phyloP scores from a whole-genome alignment of 2,797 vertebrate genomes.

The Percopsis omiscomaycus region DNA sequence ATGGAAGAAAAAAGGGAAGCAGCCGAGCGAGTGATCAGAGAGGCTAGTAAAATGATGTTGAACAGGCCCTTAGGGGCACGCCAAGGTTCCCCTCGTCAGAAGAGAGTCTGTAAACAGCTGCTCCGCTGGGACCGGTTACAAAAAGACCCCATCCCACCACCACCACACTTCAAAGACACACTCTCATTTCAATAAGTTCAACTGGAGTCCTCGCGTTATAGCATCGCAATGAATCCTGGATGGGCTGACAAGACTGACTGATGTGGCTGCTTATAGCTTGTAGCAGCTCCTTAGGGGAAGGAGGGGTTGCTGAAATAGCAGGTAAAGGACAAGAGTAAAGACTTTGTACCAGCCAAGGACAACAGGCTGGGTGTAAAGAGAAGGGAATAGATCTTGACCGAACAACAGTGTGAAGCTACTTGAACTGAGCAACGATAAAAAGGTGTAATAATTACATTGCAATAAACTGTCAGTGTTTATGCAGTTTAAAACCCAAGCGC shows the following conservation, averaged over 20 bases:
- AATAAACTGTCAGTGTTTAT: background rate
- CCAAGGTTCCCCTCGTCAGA: constrained; percentile 72
- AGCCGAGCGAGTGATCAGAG: constrained; percentile 73
- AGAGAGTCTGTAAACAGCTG: constrained; percentile 65
- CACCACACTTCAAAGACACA: constrained; percentile 68
- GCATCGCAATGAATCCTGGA: constrained; percentile 57
- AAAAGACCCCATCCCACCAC: constrained; percentile 38
- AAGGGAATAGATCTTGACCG: constrained; percentile 39
- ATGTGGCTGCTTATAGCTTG: constrained; percentile 59
- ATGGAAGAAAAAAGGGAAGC: constrained; percentile 32
- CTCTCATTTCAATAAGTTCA: constrained; percentile 67
- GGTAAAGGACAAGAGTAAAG: constrained; percentile 60
- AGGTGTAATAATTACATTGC: background rate
- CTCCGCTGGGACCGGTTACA: constrained; percentile 65
- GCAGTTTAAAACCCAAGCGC: too few species aligned
- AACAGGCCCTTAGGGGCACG: constrained; percentile 74
- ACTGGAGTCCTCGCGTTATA: constrained; percentile 30
- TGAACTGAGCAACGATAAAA: background rate
- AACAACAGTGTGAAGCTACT: background rate
- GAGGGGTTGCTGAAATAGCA: constrained; percentile 51
- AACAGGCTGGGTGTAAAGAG: constrained; percentile 25
- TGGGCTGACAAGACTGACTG: constrained; percentile 44
- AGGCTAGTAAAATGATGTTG: constrained; percentile 71
- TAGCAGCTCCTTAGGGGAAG: constrained; percentile 45
- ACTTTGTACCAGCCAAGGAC: constrained; percentile 70